Percentiles rank a stretch among this genome's conserved stretches.
Evolutionary conservation across 2,888 invertebrate genomes (phyloP).

Genomic region (Emmelina monodactyla): DNA sequence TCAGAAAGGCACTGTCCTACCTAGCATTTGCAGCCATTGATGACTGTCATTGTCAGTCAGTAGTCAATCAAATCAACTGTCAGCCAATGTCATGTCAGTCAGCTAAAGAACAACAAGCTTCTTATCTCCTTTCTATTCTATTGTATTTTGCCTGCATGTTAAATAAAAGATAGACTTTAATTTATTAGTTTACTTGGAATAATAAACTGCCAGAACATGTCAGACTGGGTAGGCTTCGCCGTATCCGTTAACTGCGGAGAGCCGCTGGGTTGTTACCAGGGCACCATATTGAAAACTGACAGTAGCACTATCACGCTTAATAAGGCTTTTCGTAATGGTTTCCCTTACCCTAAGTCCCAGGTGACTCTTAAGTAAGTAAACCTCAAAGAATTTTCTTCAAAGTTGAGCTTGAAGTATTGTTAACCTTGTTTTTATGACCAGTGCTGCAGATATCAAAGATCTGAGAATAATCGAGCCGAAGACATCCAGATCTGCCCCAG

Average conservation of each 20-base stretch:
- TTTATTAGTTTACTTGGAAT: no score
- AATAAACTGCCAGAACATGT: constrained; percentile 31
- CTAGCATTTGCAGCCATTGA: no score
- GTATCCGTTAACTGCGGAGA: constrained; percentile 85
- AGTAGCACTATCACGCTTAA: constrained; percentile 75
- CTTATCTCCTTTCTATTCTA: no score
- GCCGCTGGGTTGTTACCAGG: constrained; percentile 82
- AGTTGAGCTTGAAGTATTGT: no score
- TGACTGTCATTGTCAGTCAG: no score
- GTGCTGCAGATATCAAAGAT: constrained; percentile 77
- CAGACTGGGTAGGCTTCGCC: constrained; percentile 77
- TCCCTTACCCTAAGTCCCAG: constrained; percentile 54
- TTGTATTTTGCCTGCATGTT: no score
- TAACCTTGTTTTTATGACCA: constrained; percentile 29
- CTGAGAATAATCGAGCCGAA: constrained; percentile 73
- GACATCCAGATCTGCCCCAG: constrained; percentile 36
- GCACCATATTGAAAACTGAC: constrained; percentile 76
- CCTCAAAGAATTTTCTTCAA: no score
- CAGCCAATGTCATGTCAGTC: no score
- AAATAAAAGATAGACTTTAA: no score
- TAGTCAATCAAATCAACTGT: no score
- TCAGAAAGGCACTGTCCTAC: no score
- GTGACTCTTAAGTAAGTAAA: constrained; percentile 59
- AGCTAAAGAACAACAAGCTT: no score
- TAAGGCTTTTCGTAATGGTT: constrained; percentile 85